phyloP scores from a whole-genome alignment of 2,888 invertebrate species.

The Caenorhabditis angaria region DNA sequence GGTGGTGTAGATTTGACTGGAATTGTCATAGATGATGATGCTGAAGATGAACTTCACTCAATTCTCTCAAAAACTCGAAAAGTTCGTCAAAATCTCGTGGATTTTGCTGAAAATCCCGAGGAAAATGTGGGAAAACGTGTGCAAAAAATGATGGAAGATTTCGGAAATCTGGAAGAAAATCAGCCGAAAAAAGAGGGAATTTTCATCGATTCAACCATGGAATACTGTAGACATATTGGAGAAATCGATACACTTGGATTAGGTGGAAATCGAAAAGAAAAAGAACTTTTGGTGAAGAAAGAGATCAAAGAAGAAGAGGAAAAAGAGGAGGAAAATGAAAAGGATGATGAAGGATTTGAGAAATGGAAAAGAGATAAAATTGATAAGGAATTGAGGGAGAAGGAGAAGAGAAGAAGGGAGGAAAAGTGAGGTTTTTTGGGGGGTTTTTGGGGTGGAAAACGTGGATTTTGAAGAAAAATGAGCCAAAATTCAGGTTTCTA shows the following conservation, averaged over 20 bases:
- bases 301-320: conserved; percentile 39
- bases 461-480: not conserved
- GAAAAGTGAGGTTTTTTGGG: conserved; percentile 23
- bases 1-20: conserved; percentile 59
- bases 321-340: conserved; percentile 8
- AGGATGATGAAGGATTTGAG: conserved; percentile 28
- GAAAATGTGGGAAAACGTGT: conserved; percentile 40
- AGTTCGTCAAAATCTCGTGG: conserved; percentile 47
- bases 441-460: not conserved
- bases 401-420: conserved; percentile 28
- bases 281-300: conserved; percentile 41
- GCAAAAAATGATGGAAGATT: conserved; percentile 28
- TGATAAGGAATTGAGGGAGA: conserved; percentile 42
- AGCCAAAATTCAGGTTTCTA: too few species aligned
- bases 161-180: conserved; percentile 57
- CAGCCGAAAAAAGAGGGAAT: conserved; percentile 52
- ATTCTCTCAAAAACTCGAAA: conserved; percentile 61
- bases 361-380: conserved; percentile 49
- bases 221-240: conserved; percentile 70
- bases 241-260: conserved; percentile 60
- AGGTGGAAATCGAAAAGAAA: conserved; percentile 68
- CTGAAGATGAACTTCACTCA: conserved; percentile 65
- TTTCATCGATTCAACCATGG: conserved; percentile 68
- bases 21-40: conserved; percentile 70
- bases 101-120: conserved; percentile 15